Conservation (phyloP, 2,888 invertebrate species). For the Choristoneura rosaceana region DNA sequence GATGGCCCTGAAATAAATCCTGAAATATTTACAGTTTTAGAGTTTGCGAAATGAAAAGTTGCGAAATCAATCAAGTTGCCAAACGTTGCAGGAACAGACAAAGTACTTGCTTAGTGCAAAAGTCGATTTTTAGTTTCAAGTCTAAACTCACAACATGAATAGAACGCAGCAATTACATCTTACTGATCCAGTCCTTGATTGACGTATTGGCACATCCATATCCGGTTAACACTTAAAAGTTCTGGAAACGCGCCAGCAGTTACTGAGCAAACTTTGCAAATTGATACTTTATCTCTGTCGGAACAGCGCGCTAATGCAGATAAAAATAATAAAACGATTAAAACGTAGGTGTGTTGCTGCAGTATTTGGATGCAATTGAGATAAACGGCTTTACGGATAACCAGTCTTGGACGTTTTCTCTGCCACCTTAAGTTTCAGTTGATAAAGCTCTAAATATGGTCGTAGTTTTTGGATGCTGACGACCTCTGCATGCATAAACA, state of each 20-base stretch:
- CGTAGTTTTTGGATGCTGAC: not conserved
- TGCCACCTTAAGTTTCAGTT: not conserved
- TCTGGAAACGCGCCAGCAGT: conserved; percentile 25
- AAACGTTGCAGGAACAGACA: too few species aligned
- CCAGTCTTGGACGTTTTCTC: not conserved
- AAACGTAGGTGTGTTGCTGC: conserved; percentile 25
- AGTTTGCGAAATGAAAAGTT: too few species aligned
- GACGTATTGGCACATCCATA: conserved; percentile 1
- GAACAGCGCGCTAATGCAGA: conserved; percentile 31
- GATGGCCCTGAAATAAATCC: too few species aligned
- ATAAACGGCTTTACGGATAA: conserved; percentile 3
- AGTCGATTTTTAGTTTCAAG: not conserved
- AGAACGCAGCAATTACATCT: not conserved
- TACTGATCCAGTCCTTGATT: not conserved
- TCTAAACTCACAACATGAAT: not conserved
- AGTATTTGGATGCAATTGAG: conserved; percentile 17
- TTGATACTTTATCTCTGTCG: conserved; percentile 37
- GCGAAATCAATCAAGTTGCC: too few species aligned
- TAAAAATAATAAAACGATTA: conserved; percentile 39
- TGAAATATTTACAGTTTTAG: too few species aligned
- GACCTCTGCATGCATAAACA: conserved; percentile 23
- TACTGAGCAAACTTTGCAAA: conserved; percentile 38
- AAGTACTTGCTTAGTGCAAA: not conserved
- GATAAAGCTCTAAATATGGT: conserved; percentile 21
- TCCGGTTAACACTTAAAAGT: conserved; percentile 20